phyloP scores from a whole-genome alignment of 2,113 vertebrate genomes.

The Ceyx cyanopectus region DNA sequence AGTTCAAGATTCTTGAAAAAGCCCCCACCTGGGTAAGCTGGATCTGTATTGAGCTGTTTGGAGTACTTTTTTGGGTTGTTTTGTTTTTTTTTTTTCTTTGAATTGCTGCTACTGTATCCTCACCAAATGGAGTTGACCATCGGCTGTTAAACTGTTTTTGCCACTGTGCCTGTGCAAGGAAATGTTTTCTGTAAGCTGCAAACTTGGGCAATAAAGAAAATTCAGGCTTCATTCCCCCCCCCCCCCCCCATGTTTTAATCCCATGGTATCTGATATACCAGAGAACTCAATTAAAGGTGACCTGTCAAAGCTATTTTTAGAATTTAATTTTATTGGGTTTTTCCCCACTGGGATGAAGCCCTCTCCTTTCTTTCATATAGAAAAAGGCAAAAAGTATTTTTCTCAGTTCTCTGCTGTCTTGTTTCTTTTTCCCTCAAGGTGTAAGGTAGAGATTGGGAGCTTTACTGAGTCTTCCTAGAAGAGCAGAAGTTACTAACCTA shows the following conservation, averaged over 20 bases:
- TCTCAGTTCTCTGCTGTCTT: background rate
- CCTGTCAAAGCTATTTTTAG: background rate
- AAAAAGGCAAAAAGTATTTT: background rate
- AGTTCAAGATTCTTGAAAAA: constrained; percentile 51
- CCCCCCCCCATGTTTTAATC: constrained; percentile 4
- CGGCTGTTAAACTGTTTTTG: constrained; percentile 89
- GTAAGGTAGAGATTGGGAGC: background rate
- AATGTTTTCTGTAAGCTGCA: constrained; percentile 81
- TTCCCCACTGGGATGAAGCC: background rate
- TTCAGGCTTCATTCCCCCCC: constrained; percentile 43
- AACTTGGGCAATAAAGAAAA: constrained; percentile 78
- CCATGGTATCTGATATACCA: background rate
- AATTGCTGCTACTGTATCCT: constrained; percentile 80
- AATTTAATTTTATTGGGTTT: background rate
- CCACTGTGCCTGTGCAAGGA: constrained; percentile 93
- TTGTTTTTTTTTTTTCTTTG: constrained; percentile 65
- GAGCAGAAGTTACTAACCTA: background rate
- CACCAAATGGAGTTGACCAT: constrained; percentile 81
- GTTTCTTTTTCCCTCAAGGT: background rate
- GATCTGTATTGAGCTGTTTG: constrained; percentile 62
- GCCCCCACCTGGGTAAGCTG: constrained; percentile 60
- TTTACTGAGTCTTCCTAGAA: background rate
- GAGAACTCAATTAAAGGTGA: constrained; percentile 25
- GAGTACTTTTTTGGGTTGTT: constrained; percentile 66
- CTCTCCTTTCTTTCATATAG: background rate